Evolutionary conservation across 2,113 vertebrate genomes (phyloP).

Genomic region (Sylvietta virens): DNA sequence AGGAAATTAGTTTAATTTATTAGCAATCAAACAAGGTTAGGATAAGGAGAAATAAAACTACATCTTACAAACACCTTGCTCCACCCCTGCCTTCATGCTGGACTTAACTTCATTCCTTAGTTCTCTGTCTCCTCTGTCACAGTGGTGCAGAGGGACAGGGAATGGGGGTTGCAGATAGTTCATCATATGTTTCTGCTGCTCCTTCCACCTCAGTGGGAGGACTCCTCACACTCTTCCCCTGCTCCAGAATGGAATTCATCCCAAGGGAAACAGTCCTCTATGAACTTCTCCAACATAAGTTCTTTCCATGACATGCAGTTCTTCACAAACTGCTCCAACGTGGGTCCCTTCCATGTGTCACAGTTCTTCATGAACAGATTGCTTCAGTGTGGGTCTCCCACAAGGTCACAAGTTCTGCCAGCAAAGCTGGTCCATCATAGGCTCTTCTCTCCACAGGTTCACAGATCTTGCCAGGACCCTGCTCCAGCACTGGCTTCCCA

Average conservation of each 20-base stretch:
- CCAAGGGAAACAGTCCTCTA: neutral
- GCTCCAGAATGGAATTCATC: neutral
- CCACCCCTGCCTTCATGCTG: neutral
- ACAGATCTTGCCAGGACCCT: neutral
- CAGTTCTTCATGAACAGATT: neutral
- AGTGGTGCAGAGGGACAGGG: neutral
- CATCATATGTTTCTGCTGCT: neutral
- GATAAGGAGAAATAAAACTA: neutral
- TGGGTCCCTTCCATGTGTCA: neutral
- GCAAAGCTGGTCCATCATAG: neutral
- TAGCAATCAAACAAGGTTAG: neutral
- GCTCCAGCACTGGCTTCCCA: neutral
- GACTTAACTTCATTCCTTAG: neutral
- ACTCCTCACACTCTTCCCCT: neutral
- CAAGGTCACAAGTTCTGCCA: neutral
- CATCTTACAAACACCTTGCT: neutral
- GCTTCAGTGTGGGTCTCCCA: neutral
- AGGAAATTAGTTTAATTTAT: neutral
- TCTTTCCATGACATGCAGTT: neutral
- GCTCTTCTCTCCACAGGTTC: neutral
- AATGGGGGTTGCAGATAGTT: neutral
- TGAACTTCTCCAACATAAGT: neutral
- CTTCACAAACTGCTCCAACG: neutral
- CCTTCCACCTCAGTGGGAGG: neutral
- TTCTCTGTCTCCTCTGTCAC: neutral